phyloP scores from a whole-genome alignment of 2,797 vertebrate genomes.

The Peromyscus aztecus region DNA sequence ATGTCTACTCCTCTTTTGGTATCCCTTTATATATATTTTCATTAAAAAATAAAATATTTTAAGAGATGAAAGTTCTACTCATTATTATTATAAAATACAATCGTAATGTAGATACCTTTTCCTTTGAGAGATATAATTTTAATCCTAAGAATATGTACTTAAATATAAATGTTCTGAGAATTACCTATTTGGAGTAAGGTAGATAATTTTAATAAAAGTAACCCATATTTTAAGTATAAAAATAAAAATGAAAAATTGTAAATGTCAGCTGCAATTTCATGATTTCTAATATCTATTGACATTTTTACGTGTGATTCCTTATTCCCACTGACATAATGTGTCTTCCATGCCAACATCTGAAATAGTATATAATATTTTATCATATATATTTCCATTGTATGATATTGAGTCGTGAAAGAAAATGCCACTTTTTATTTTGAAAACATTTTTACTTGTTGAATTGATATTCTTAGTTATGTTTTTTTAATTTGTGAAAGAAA shows the following conservation, averaged over 20 bases:
- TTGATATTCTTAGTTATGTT: slow-evolving; percentile 23
- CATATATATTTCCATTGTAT: neutral
- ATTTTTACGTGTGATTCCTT: neutral
- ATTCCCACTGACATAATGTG: neutral
- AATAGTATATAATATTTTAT: neutral
- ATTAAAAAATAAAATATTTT: slow-evolving; percentile 43
- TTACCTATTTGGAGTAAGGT: neutral
- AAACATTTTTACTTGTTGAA: slow-evolving; percentile 40
- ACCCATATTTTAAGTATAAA: slow-evolving; percentile 30
- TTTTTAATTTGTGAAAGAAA: slow-evolving; percentile 32
- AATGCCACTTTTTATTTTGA: slow-evolving; percentile 29
- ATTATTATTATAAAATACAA: neutral
- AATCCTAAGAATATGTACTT: neutral
- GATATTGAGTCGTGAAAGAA: slow-evolving; percentile 38
- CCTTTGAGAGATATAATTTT: neutral
- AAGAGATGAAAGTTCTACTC: neutral
- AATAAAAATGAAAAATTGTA: neutral
- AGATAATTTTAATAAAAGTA: neutral
- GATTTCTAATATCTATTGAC: neutral
- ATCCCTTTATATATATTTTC: neutral
- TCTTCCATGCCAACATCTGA: neutral
- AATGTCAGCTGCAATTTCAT: slow-evolving; percentile 4
- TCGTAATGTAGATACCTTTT: neutral
- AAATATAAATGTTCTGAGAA: neutral
- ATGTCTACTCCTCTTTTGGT: neutral